Base-by-base conservation (phyloP, 2,797 vertebrate genomes). In the Microcaecilia unicolor region DNA sequence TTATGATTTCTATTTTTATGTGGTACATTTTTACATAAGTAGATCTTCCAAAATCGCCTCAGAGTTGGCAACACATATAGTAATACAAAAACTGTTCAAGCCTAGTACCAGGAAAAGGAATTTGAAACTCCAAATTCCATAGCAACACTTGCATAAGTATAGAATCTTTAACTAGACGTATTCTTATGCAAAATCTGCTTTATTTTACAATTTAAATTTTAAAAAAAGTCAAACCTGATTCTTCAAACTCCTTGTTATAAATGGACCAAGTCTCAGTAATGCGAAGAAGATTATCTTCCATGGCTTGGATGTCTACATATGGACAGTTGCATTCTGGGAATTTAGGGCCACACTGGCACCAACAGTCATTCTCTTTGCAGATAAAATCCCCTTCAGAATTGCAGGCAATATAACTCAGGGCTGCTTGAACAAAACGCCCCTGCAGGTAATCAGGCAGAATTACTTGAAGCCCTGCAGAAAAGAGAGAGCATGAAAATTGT, bases 261-360 rank as follows among this genome's bases (percentile, higher is more conserved):
- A 75, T 54, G 31, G 76, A 84, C 93, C 93, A 97, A 0, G 86
- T 89, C 66, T 95, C 91, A 1, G 85, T 92, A 68, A 96, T 89
- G 40, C 90, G 85, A 42, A 90, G 56, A 58, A 98, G 70, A 45
- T 81, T 94, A 32, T 95, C 91, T 58, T 98, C 93, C 93, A 97
- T 94, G 54, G 93, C 89, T 67, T 93, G 90, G 18, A 98, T 92
- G 61, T 98, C 94, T 87, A 91, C 91, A 52, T 93, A 90, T 6
- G 94, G 94, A 32, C 94, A 98, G 67, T 97, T 97, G 70, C 94
- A 98, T 55, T 98, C 89, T 1, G 93, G 93, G 40, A 92, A 98
- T 53, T 65, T 89, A 46, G 72, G 60, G 17, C 86, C 83, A 41
- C 94, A 98, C 34, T 78, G 83, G 61, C 94, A 98, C 93, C 92